phyloP scores from a whole-genome alignment of 2,888 invertebrate genomes.

The Melipona beecheii region DNA sequence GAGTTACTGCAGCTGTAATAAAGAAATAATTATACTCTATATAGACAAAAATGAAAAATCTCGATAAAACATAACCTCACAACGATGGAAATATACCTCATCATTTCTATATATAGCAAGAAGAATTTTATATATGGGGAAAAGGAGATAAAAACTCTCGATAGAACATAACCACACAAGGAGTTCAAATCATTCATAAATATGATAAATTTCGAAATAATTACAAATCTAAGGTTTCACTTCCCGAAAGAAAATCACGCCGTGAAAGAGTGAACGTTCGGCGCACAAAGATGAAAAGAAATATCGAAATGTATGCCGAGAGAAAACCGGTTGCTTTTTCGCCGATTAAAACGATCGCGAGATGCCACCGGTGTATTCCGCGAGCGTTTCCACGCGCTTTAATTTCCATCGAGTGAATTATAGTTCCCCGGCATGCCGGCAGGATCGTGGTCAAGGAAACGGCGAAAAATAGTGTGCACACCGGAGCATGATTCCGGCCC shows the following conservation, averaged over 20 bases:
- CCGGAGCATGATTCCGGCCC: slow-evolving; percentile 79
- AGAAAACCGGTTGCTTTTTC: slow-evolving; percentile 23
- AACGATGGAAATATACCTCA: neutral
- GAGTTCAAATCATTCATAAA: neutral
- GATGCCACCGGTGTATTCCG: neutral
- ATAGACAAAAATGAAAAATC: too few species aligned
- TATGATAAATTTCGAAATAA: neutral
- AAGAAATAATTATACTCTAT: neutral
- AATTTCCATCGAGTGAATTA: slow-evolving; percentile 44
- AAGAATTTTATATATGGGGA: too few species aligned
- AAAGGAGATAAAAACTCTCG: neutral
- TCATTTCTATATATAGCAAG: too few species aligned
- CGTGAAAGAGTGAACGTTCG: neutral
- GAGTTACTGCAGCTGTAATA: neutral
- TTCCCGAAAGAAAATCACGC: neutral
- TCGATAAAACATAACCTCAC: neutral
- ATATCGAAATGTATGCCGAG: slow-evolving; percentile 16
- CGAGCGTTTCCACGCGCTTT: slow-evolving; percentile 33
- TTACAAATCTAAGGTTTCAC: neutral
- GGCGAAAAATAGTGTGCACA: slow-evolving; percentile 76
- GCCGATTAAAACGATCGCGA: slow-evolving; percentile 25
- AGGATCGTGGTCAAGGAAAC: slow-evolving; percentile 59
- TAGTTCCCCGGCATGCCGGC: slow-evolving; percentile 22
- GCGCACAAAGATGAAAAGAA: neutral
- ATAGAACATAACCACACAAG: neutral